Percentiles rank a stretch among this genome's conserved stretches.
phyloP scores from a whole-genome alignment of 37 sponge, comb jelly and placozoan species.

The Corticium candelabrum region DNA sequence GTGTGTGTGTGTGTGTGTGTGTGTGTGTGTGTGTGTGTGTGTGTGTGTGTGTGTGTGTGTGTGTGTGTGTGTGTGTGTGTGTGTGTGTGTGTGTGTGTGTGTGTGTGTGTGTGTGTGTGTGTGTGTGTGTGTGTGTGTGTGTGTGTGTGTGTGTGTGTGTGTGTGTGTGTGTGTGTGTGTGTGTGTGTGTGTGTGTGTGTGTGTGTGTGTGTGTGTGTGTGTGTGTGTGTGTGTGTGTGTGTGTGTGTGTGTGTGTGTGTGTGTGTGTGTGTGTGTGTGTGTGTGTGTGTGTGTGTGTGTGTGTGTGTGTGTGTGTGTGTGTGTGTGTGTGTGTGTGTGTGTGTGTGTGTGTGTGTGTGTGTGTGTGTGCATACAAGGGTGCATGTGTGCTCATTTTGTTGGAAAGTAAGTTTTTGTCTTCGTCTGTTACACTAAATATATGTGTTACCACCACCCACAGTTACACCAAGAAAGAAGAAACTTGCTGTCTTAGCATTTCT shows the following conservation, averaged over 20 bases:
- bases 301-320: slow-evolving; percentile 5
- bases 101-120: slow-evolving; percentile 21
- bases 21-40: slow-evolving; percentile 5
- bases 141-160: slow-evolving; percentile 17
- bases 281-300: background rate
- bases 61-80: slow-evolving; percentile 24
- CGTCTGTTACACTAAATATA: too few species aligned
- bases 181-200: background rate
- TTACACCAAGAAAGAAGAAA: too few species aligned
- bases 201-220: background rate
- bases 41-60: slow-evolving; percentile 8
- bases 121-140: slow-evolving; percentile 5
- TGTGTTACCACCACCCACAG: too few species aligned
- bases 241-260: slow-evolving; percentile 2
- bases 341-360: slow-evolving; percentile 16
- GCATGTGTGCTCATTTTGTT: too few species aligned
- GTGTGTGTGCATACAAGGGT: too few species aligned
- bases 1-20: background rate
- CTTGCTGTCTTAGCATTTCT: too few species aligned
- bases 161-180: slow-evolving; percentile 10
- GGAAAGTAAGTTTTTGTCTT: too few species aligned
- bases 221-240: slow-evolving; percentile 5
- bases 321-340: slow-evolving; percentile 15
- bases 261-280: slow-evolving; percentile 5
- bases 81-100: slow-evolving; percentile 35